Conservation (phyloP, 1,140 invertebrate species). For the Drosophila ohnishii region DNA sequence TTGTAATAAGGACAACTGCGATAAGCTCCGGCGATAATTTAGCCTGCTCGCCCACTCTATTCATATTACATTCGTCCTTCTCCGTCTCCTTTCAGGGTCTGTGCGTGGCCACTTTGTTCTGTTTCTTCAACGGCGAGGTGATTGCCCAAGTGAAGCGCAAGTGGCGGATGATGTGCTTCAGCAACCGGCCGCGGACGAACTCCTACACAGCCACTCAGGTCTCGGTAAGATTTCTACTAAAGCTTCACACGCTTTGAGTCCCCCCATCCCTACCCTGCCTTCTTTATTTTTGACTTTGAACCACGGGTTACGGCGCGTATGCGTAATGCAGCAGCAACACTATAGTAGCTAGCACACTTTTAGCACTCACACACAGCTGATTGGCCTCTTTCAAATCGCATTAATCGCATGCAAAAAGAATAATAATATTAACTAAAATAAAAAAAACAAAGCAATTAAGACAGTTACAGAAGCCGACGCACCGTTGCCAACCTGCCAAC, state of each 20-base stretch:
- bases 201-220: conserved; percentile 92
- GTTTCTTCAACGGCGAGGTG: conserved; percentile 97
- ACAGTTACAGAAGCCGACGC: conserved; percentile 58
- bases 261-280: conserved; percentile 6
- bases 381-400: conserved; percentile 37
- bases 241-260: conserved; percentile 61
- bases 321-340: conserved; percentile 62
- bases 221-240: conserved; percentile 87
- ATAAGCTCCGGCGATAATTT: conserved; percentile 26
- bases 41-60: conserved; percentile 6
- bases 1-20: conserved; percentile 42
- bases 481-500: conserved; percentile 78
- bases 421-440: conserved; percentile 7
- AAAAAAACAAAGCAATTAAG: conserved; percentile 9
- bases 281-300: conserved; percentile 38
- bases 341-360: conserved; percentile 13
- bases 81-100: conserved; percentile 89
- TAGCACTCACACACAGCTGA: conserved; percentile 16
- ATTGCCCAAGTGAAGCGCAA: conserved; percentile 91
- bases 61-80: not conserved
- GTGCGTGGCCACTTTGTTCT: conserved; percentile 95
- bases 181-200: conserved; percentile 88
- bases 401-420: conserved; percentile 39
- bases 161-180: conserved; percentile 89
- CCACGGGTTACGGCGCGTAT: conserved; percentile 75